Base-by-base conservation (phyloP, 2,113 vertebrate genomes). In the Jacana jacana region DNA sequence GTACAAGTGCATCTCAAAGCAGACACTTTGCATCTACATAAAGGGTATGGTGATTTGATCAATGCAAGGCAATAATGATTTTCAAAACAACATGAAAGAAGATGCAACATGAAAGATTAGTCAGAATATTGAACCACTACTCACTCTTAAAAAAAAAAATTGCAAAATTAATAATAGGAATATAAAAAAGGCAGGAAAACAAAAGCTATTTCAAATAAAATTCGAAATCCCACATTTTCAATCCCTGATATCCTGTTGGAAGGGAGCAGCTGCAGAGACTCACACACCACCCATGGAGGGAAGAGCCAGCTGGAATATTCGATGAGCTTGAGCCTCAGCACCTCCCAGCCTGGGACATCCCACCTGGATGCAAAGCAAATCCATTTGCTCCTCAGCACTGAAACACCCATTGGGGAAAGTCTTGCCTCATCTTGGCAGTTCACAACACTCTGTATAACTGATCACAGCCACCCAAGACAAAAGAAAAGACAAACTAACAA, bases 381-480 rank as follows among this genome's bases (percentile, higher is more conserved):
- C n/a, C n/a, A n/a, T n/a, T n/a, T n/a, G n/a, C 23, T 28, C 48
- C 69, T 19, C 30, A 3, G 5, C 3, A 25, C 49, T 49, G 4
- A 55, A 42, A 33, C 54, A 68, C 7, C 0, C 4, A 2, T 7
- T 1, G 1, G 8, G 4, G 1, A 6, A 61, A 57, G n/a, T 48
- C 42, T 72, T 63, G 8, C 17, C 44, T 33, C 39, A 10, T 25
- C 69, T 20, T 4, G 0, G 19, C 48, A 35, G 20, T 4, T 77
- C 55, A 23, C 71, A 64, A 44, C 12, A 27, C 5, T 33, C 71
- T 28, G 5, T 7, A 9, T 37, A 42, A 46, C 60, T 2, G 1
- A 30, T 35, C 1, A 0, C 6, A 61, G 46, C 24, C 31, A 31
- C 1, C 1, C 25, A 39, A 57, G 30, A 16, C 3, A 66, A 86